Conservation (phyloP, 2,888 invertebrate species). For the Drosophila peninsularis region DNA sequence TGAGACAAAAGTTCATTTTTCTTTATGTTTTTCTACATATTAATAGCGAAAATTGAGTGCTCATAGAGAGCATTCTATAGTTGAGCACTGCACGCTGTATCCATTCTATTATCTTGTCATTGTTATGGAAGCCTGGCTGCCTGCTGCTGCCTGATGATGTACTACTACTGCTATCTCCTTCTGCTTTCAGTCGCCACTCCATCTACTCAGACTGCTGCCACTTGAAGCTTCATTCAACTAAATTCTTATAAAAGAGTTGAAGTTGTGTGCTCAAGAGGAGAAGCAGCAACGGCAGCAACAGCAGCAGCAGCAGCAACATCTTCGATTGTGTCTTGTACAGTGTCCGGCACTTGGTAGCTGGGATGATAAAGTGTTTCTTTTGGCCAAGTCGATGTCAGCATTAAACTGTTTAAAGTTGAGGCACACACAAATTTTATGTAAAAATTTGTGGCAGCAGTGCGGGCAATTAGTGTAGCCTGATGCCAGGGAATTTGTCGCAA, state of each 20-base stretch:
- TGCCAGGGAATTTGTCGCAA: slow-evolving; percentile 73
- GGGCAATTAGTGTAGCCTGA: slow-evolving; percentile 68
- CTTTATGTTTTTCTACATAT: slow-evolving; percentile 17
- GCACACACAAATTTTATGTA: slow-evolving; percentile 41
- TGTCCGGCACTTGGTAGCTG: slow-evolving; percentile 57
- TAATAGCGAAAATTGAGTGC: slow-evolving; percentile 41
- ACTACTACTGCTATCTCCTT: background rate
- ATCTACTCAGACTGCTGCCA: slow-evolving; percentile 39
- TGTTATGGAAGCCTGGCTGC: slow-evolving; percentile 52
- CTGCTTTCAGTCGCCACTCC: slow-evolving; percentile 4
- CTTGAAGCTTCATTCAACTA: slow-evolving; percentile 77
- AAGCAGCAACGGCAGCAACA: slow-evolving; percentile 8
- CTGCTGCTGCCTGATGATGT: slow-evolving; percentile 9
- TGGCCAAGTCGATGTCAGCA: slow-evolving; percentile 42
- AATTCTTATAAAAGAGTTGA: slow-evolving; percentile 77
- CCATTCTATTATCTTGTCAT: slow-evolving; percentile 72
- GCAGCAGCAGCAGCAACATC: slow-evolving; percentile 29
- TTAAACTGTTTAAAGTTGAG: slow-evolving; percentile 63
- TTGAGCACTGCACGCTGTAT: slow-evolving; percentile 28
- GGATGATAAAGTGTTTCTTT: slow-evolving; percentile 72
- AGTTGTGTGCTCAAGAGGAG: slow-evolving; percentile 61
- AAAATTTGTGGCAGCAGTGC: slow-evolving; percentile 66
- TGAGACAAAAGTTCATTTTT: slow-evolving; percentile 25
- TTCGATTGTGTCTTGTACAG: slow-evolving; percentile 73
- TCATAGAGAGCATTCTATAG: slow-evolving; percentile 48